A percentile compares a stretch with the other conserved stretches of the same genome.
Conservation (phyloP, 2,888 invertebrate species). For the Hedya salicella region DNA sequence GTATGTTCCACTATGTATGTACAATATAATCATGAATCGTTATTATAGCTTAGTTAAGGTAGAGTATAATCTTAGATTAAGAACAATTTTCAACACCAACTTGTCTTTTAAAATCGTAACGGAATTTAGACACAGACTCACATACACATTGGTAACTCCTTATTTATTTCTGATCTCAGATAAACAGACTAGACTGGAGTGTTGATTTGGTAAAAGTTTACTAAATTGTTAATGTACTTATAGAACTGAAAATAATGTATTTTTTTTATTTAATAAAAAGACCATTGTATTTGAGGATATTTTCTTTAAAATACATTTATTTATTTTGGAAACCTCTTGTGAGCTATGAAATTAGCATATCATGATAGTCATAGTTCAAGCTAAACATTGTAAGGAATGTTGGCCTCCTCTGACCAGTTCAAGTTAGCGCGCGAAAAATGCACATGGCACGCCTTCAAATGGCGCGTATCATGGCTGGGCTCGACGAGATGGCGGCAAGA, state of each 20-base stretch:
- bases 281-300: constrained; percentile 64
- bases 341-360: constrained; percentile 3
- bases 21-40: constrained; percentile 67
- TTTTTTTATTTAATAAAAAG: constrained; percentile 82
- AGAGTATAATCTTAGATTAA: constrained; percentile 66
- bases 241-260: constrained; percentile 81
- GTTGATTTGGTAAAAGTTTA: constrained; percentile 82
- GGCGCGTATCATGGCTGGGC: constrained; percentile 37
- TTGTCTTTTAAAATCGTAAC: constrained; percentile 41
- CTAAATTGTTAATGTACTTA: constrained; percentile 84
- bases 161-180: constrained; percentile 80
- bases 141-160: constrained; percentile 55
- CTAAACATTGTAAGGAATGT: constrained; percentile 21
- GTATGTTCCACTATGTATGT: constrained; percentile 76
- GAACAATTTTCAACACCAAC: constrained; percentile 53
- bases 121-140: constrained; percentile 51
- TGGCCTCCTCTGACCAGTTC: constrained; percentile 33
- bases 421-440: constrained; percentile 40
- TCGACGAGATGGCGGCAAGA: constrained; percentile 43
- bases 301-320: not conserved
- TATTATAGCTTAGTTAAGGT: constrained; percentile 66
- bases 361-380: constrained; percentile 19
- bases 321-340: not conserved
- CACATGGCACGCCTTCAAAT: constrained; percentile 43
- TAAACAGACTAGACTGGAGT: constrained; percentile 66